Percentiles rank a stretch among this genome's conserved stretches.
Evolutionary conservation across 2,113 vertebrate genomes (phyloP).

Genomic region (Prionailurus bengalensis): DNA sequence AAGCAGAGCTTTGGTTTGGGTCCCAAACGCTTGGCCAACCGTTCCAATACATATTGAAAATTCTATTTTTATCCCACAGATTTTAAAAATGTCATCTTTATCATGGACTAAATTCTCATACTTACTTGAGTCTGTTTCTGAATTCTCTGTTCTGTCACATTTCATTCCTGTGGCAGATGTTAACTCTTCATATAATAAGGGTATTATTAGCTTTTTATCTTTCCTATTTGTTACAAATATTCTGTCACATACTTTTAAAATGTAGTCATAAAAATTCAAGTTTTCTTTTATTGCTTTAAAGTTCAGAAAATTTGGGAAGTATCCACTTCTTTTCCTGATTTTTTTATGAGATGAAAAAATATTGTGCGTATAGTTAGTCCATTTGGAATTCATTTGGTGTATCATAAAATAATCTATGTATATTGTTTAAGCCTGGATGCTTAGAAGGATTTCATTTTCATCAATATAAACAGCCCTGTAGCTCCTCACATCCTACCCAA

Average conservation of each 20-base stretch:
- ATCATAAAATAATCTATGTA: constrained; percentile 48
- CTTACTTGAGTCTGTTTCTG: constrained; percentile 52
- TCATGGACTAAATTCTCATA: constrained; percentile 21
- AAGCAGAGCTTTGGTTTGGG: background rate
- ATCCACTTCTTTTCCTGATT: constrained; percentile 48
- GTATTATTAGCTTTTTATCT: constrained; percentile 71
- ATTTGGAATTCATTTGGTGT: constrained; percentile 54
- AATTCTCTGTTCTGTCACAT: constrained; percentile 39
- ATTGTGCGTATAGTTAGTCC: constrained; percentile 46
- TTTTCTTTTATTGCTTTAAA: constrained; percentile 45
- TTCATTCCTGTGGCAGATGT: constrained; percentile 64
- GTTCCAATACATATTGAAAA: background rate
- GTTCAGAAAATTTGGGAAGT: constrained; percentile 56
- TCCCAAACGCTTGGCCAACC: background rate
- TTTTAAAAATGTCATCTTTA: constrained; percentile 46
- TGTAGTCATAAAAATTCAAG: constrained; percentile 67
- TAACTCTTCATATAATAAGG: constrained; percentile 73
- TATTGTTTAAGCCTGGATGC: background rate
- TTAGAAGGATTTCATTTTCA: constrained; percentile 31
- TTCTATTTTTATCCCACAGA: constrained; percentile 49
- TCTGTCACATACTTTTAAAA: constrained; percentile 62
- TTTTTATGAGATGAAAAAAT: constrained; percentile 52
- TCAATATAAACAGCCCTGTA: background rate
- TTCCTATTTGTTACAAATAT: constrained; percentile 64
- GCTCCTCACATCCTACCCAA: background rate